Base-by-base conservation (phyloP, 2,797 vertebrate genomes). In the Zonotrichia albicollis region DNA sequence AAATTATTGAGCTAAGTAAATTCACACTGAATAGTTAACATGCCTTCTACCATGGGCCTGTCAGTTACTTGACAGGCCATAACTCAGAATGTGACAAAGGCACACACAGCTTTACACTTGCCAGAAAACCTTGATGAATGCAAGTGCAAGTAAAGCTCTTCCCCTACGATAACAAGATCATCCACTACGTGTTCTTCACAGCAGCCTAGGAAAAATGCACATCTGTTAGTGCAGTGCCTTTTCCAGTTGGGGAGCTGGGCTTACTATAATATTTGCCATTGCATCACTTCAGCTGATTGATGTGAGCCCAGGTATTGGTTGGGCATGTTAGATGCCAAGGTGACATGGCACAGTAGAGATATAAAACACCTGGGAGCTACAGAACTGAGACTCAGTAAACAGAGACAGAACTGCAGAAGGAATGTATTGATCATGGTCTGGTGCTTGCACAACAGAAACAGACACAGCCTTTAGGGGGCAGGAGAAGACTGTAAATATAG, bases 391-490 rank as follows among this genome's bases (percentile, higher is more conserved):
- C 97, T 97, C 96, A 97, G 97, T 98, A 98, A 98, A 98, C 96
- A 98, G 38, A 91, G 40, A 42, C 30, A 75, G 79, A 95, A 89
- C 27, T 94, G 95, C 86, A 90, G 32, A 90, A 89, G 90, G 79
- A 93, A 94, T 36, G 82, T 77, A 96, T 87, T 70, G 89, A 97
- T 95, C 81, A 76, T 38, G 62, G 96, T 92, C 86, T 20, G 2
- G 67, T 85, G 70, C 96, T 87, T 78, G 89, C 84, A 93, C 84
- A 96, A 96, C 64, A 97, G 90, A 74, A 94, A 97, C 61, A 83
- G 94, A 97, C 98, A 97, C 94, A 98, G 98, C 99, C 99, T 99
- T 99, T 99, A 99, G 99, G 99, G 99, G 99, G 99, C 99, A 99
- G 99, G 97, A 99, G 97, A 99, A 99, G 98, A 98, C 98, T 98